These are phyloP conservation scores for human (Homo sapiens) DNA, from an alignment of 2,113 vertebrate species.

Conservation along the genomic window DNA sequence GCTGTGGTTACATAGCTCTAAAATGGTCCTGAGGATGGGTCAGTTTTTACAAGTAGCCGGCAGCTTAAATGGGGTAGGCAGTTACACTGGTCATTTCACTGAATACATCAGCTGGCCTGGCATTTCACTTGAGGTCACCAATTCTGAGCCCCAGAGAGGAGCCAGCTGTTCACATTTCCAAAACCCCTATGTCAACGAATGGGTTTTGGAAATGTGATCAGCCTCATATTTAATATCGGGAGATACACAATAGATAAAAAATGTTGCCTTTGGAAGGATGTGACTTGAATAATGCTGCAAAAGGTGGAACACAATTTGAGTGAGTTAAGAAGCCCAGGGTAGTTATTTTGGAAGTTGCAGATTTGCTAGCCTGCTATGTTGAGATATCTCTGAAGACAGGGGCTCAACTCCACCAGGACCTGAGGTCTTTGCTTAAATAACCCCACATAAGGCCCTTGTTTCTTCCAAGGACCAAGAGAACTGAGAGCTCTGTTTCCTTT, in stretches of 20 bases:
- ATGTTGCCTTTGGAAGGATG: not conserved
- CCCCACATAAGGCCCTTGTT: not conserved
- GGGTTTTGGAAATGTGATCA: not conserved
- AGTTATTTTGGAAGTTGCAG: not conserved
- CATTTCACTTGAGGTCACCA: not conserved
- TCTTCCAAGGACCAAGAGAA: not conserved
- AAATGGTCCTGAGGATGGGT: not conserved
- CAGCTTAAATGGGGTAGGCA: not conserved
- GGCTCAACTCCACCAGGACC: not conserved
- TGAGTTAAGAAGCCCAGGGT: not conserved
- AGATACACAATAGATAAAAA: not conserved
- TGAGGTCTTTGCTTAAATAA: not conserved
- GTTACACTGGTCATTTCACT: not conserved
- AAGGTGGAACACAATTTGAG: not conserved
- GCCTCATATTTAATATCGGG: not conserved
- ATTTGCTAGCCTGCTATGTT: not conserved
- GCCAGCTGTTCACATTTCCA: not conserved
- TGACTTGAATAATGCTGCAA: not conserved
- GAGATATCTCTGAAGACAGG: not conserved
- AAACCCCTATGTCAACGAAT: not conserved
- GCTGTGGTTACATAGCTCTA: not conserved
- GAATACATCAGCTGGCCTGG: not conserved
- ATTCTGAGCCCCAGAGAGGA: constrained; percentile 19
- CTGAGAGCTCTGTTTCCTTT: not conserved
- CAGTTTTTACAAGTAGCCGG: not conserved